Evolutionary conservation across 1,140 invertebrate genomes (phyloP).

Genomic region (Lordiphosa stackelbergi): DNA sequence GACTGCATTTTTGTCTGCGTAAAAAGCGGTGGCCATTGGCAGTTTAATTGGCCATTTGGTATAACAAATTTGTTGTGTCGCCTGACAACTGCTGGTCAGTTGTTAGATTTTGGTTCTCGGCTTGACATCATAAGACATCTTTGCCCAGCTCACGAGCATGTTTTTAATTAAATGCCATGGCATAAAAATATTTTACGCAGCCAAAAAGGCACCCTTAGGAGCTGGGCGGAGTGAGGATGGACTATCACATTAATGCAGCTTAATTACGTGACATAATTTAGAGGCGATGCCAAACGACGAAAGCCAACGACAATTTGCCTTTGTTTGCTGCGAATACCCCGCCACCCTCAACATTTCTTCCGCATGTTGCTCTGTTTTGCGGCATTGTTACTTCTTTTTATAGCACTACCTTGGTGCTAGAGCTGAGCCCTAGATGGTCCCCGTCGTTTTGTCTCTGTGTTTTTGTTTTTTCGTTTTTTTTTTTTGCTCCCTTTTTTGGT

Average conservation of each 20-base stretch:
- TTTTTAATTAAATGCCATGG: constrained; percentile 39
- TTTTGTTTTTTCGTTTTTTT: neutral
- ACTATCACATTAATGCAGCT: constrained; percentile 53
- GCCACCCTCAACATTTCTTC: neutral
- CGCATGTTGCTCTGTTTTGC: constrained; percentile 17
- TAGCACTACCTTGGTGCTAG: constrained; percentile 24
- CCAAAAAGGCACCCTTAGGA: too few relatives aligned
- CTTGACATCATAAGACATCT: constrained; percentile 21
- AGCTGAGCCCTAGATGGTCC: neutral
- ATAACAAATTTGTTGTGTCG: too few relatives aligned
- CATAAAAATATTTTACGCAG: constrained; percentile 36
- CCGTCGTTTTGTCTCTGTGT: neutral
- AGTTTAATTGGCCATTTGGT: constrained; percentile 44
- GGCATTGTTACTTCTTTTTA: constrained; percentile 47
- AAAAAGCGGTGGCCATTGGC: constrained; percentile 9
- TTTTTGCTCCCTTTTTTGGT: neutral
- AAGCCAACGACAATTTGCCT: constrained; percentile 35
- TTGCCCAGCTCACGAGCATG: too few relatives aligned
- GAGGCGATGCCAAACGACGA: constrained; percentile 44
- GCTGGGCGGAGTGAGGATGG: neutral
- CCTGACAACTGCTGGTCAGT: too few relatives aligned
- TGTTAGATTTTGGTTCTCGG: too few relatives aligned
- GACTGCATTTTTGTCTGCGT: neutral
- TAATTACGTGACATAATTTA: constrained; percentile 65
- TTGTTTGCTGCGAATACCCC: constrained; percentile 31